phyloP scores from a whole-genome alignment of 2,113 vertebrate genomes.

The Scatophagus argus region DNA sequence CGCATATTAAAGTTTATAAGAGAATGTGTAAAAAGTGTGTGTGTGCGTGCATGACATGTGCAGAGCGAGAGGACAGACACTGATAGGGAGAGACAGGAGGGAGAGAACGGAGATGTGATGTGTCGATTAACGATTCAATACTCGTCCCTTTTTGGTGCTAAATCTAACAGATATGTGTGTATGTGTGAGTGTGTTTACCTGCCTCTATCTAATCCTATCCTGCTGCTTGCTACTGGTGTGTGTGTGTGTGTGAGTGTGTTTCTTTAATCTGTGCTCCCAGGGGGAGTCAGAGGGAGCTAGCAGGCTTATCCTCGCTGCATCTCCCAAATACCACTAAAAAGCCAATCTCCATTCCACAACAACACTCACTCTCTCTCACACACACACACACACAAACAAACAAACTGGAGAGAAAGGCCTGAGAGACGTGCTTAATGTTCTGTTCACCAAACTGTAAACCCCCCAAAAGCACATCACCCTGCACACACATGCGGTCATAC shows the following conservation, averaged over 20 bases:
- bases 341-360: constrained; percentile 82
- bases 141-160: constrained; percentile 35
- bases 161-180: constrained; percentile 50
- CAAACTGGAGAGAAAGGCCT: constrained; percentile 49
- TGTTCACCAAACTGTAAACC: constrained; percentile 50
- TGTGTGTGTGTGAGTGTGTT: constrained; percentile 58
- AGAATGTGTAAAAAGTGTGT: neutral
- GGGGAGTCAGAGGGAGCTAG: constrained; percentile 77
- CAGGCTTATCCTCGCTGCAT: constrained; percentile 81
- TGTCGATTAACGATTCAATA: constrained; percentile 30
- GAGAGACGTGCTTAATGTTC: constrained; percentile 71
- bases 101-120: neutral
- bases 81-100: neutral
- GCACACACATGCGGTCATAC: constrained; percentile 20
- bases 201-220: constrained; percentile 70
- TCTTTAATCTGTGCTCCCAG: constrained; percentile 78
- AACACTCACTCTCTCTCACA: constrained; percentile 50
- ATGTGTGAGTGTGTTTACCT: constrained; percentile 60
- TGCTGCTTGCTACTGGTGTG: constrained; percentile 66
- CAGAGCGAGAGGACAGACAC: neutral
- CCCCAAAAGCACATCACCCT: constrained; percentile 35
- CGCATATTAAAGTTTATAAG: neutral
- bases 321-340: constrained; percentile 84
- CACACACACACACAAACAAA: constrained; percentile 25
- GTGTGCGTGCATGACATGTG: neutral